phyloP scores from a whole-genome alignment of 2,113 vertebrate genomes.

The Taxidea taxus region DNA sequence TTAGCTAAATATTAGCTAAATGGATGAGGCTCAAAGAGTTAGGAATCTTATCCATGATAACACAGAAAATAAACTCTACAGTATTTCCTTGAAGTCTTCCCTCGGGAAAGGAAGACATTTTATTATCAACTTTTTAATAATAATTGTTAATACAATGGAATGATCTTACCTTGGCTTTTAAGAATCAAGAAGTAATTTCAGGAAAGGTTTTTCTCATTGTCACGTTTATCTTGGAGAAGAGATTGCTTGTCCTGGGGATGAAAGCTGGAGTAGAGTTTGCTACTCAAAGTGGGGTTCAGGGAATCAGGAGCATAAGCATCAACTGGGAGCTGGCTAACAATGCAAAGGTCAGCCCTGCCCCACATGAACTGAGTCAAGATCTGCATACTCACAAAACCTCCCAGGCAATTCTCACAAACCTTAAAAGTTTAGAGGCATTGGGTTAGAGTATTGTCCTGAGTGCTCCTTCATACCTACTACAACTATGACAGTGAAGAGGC shows the following conservation, averaged over 20 bases:
- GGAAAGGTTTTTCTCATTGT: not conserved
- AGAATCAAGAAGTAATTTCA: not conserved
- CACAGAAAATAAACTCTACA: not conserved
- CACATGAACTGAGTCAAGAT: not conserved
- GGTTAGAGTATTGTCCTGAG: not conserved
- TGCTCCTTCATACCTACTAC: not conserved
- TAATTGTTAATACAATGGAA: not conserved
- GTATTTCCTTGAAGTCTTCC: not conserved
- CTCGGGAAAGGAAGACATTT: not conserved
- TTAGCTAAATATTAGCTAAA: not conserved
- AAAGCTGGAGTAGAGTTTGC: not conserved
- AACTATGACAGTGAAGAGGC: not conserved
- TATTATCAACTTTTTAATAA: not conserved
- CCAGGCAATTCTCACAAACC: not conserved
- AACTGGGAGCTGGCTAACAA: not conserved
- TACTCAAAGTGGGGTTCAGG: not conserved
- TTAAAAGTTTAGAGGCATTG: not conserved
- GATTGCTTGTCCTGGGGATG: not conserved
- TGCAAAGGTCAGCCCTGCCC: not conserved
- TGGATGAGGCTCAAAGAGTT: not conserved
- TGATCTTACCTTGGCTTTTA: not conserved
- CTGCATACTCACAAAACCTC: not conserved
- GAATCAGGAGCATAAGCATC: fast-evolving
- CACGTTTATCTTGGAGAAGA: not conserved
- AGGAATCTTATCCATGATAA: not conserved